Base-by-base conservation (phyloP, 2,797 vertebrate genomes). In the Danio albolineatus region DNA sequence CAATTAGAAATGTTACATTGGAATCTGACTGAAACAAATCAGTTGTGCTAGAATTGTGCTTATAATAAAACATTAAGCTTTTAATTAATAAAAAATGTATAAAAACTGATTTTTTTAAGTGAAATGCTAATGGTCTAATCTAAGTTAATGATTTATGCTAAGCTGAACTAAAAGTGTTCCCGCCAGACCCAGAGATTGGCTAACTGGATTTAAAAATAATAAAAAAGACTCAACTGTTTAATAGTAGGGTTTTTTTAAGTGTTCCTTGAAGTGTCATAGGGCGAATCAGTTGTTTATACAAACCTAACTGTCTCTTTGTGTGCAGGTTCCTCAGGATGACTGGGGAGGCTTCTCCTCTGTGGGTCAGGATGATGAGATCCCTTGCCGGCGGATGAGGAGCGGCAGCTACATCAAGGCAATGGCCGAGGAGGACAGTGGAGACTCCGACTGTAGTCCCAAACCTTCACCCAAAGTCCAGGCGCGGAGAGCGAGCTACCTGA, bases 381-480 rank as follows among this genome's bases (percentile, higher is more conserved):
- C 95, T 0, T 96, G 95, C 87, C 91, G 95, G 61, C 89, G 95
- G 77, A 96, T 96, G 95, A 95, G 95, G 4, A 96, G 95, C 1
- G 95, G 95, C 78, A 96, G 95, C 81, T 96, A 96, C 51, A 96
- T 96, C 87, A 96, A 96, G 90, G 95, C 95, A 88, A 96, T 96
- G 95, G 95, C 94, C 0, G 95, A 96, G 16, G 95, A 96, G 7
- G 95, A 96, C 87, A 96, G 95, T 1, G 95, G 94, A 3, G 95
- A 96, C 82, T 96, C 95, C 0, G 95, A 96, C 85, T 93, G 92
- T 4, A 95, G 95, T 46, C 95, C 95, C 0, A 96, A 96, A 86
- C 94, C 92, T 43, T 96, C 95, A 66, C 95, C 95, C 83, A 96
- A 96, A 89, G 91, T 95, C 76, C 95, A 95, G 86, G 95, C 95